A percentile compares a stretch with the other conserved stretches of the same genome.
phyloP scores from a whole-genome alignment of 1,140 invertebrate species.

The Homalodisca vitripennis region DNA sequence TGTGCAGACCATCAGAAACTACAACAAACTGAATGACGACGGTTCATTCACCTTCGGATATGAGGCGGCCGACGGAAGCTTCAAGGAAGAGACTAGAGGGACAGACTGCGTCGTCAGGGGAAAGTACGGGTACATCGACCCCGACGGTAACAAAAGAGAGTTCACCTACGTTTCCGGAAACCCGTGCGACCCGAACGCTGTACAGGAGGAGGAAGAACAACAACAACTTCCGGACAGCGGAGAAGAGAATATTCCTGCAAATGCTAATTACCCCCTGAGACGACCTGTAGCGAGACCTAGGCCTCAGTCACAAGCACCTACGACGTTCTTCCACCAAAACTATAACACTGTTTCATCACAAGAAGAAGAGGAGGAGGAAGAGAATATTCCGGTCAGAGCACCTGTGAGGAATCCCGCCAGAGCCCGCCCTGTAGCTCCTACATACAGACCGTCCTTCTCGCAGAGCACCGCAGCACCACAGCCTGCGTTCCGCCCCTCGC shows the following conservation, averaged over 20 bases:
- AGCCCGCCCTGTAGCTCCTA: slow-evolving; percentile 50
- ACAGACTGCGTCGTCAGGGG: slow-evolving; percentile 84
- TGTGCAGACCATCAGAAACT: slow-evolving; percentile 75
- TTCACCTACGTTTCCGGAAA: slow-evolving; percentile 92
- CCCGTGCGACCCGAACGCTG: slow-evolving; percentile 79
- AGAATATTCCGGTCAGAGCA: slow-evolving; percentile 53
- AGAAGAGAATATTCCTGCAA: slow-evolving; percentile 45
- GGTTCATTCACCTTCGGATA: slow-evolving; percentile 87
- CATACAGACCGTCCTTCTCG: slow-evolving; percentile 44
- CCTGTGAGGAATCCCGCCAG: slow-evolving; percentile 56
- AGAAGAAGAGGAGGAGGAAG: slow-evolving; percentile 55
- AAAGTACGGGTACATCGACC: slow-evolving; percentile 87
- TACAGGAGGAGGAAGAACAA: slow-evolving; percentile 64
- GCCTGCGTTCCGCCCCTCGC: slow-evolving; percentile 49
- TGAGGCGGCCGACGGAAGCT: slow-evolving; percentile 84
- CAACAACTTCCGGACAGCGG: slow-evolving; percentile 43
- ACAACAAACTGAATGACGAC: slow-evolving; percentile 80
- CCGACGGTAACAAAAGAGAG: slow-evolving; percentile 82
- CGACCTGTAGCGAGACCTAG: slow-evolving; percentile 10
- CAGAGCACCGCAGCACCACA: slow-evolving; percentile 47
- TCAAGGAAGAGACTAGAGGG: slow-evolving; percentile 84
- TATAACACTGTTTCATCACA: slow-evolving; percentile 40
- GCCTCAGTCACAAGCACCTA: slow-evolving; percentile 46
- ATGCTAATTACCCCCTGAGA: slow-evolving; percentile 30
- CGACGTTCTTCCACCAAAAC: slow-evolving; percentile 47